A percentile compares a stretch with the other conserved stretches of the same genome.
phyloP scores from a whole-genome alignment of 1,140 invertebrate species.

The Euura saliciscinereae region DNA sequence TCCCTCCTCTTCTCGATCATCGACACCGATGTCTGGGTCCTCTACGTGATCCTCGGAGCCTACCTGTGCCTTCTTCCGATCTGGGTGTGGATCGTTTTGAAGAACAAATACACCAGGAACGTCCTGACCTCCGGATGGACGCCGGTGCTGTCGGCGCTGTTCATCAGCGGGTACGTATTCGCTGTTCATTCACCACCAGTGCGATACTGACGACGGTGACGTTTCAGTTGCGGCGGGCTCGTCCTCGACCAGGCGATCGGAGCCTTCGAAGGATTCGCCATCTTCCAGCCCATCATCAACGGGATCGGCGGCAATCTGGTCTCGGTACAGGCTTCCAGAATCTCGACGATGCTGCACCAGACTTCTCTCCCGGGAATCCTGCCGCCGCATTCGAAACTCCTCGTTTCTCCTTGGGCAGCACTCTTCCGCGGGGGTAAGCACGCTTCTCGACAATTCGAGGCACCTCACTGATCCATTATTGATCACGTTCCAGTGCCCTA shows the following conservation, averaged over 20 bases:
- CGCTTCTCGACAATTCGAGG: neutral
- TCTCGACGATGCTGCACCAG: slow-evolving; percentile 91
- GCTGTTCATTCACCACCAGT: neutral
- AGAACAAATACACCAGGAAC: slow-evolving; percentile 79
- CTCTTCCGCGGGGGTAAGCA: slow-evolving; percentile 81
- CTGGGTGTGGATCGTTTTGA: slow-evolving; percentile 77
- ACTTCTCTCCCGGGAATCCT: slow-evolving; percentile 78
- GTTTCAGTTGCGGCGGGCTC: slow-evolving; percentile 76
- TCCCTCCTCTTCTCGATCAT: slow-evolving; percentile 71
- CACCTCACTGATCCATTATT: neutral
- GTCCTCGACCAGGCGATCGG: slow-evolving; percentile 80
- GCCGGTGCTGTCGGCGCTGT: slow-evolving; percentile 83
- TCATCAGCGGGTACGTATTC: slow-evolving; percentile 80
- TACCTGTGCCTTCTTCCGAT: slow-evolving; percentile 78
- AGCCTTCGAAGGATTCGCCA: slow-evolving; percentile 78
- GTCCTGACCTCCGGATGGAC: slow-evolving; percentile 85
- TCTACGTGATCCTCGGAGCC: slow-evolving; percentile 66
- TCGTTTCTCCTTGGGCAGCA: slow-evolving; percentile 80
- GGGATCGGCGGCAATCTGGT: slow-evolving; percentile 97
- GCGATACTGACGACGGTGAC: neutral
- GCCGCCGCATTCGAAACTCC: slow-evolving; percentile 74
- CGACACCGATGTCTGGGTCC: slow-evolving; percentile 66
- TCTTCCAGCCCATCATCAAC: slow-evolving; percentile 92
- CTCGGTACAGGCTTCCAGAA: slow-evolving; percentile 93
- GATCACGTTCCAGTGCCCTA: slow-evolving; percentile 65